Conservation (phyloP, 2,113 vertebrate species). For the Bujurquina vittata region DNA sequence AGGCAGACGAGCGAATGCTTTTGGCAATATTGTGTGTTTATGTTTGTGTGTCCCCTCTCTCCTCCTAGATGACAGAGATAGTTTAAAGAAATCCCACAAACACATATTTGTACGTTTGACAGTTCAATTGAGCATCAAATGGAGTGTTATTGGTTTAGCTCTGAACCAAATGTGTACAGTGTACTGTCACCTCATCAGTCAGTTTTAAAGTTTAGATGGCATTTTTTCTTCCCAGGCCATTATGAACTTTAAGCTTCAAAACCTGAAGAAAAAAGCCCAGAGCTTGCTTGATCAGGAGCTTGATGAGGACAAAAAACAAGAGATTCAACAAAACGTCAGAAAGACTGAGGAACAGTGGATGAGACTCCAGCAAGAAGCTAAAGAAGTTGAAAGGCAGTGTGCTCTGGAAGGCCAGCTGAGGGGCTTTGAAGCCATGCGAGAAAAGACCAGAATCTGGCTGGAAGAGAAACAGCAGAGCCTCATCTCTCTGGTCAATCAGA, state of each 20-base stretch:
- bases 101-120: too few relatives aligned
- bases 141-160: too few relatives aligned
- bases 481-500: neutral
- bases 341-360: constrained; percentile 58
- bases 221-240: constrained; percentile 48
- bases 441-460: constrained; percentile 62
- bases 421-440: constrained; percentile 26
- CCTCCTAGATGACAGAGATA: too few relatives aligned
- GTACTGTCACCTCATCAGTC: fast-evolving
- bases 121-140: too few relatives aligned
- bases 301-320: constrained; percentile 36
- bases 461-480: constrained; percentile 51
- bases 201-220: fast-evolving
- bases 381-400: constrained; percentile 37
- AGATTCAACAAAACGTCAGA: constrained; percentile 40
- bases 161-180: neutral
- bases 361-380: constrained; percentile 25
- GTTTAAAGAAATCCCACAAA: too few relatives aligned
- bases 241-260: constrained; percentile 55
- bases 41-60: too few relatives aligned
- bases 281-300: constrained; percentile 41
- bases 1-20: too few relatives aligned
- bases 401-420: constrained; percentile 39
- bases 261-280: constrained; percentile 51
- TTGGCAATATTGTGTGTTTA: too few relatives aligned